Base-by-base conservation (phyloP, 2,888 invertebrate species). In the Therioaphis trifolii region DNA sequence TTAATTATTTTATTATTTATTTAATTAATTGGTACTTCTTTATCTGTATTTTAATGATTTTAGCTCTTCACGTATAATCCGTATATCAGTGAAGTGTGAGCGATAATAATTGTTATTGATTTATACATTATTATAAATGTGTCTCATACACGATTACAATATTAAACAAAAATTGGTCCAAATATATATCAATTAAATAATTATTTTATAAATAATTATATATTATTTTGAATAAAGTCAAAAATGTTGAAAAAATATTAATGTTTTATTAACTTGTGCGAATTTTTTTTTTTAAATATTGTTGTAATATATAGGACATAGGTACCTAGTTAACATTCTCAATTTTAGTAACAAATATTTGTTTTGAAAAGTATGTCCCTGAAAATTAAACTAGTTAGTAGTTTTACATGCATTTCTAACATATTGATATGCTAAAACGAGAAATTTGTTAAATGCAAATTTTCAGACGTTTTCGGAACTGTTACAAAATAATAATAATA, bases 1-100 rank as follows among this genome's bases (percentile, higher is more conserved):
- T 58, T 9, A 24, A 12, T 58, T 29, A 35, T 7, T 29, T 15
- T 29, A 12, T 14, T 40, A 21, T 68, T 68, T 21, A 21, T 40
- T 68, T 12, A 12, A 68, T 68, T 0, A n/a, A 40, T 68, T 40
- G 0, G 35, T 12, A 12, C n/a, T 40, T 7, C 0, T 21, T 68
- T 68, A 69, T 46, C 69, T 24, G 46, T 27, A 1, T 12, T 49
- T 71, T 27, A 15, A 49, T 18, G 46, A n/a, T 29, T 49, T 71
- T 49, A 27, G n/a, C 71, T 27, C 71, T 71, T 46, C 27, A 71
- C 12, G n/a, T 5, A 18, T 72, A 72, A 72, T 72, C 72, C 49
- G 14, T 27, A 71, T 71, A 71, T 46, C 24, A 71, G 46, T n/a
- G 21, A n/a, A 72, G 58, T 9, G 21, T 58, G 24, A 24, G 21